phyloP scores from a whole-genome alignment of 2,113 vertebrate species.

The Pachypanchax playfairii region DNA sequence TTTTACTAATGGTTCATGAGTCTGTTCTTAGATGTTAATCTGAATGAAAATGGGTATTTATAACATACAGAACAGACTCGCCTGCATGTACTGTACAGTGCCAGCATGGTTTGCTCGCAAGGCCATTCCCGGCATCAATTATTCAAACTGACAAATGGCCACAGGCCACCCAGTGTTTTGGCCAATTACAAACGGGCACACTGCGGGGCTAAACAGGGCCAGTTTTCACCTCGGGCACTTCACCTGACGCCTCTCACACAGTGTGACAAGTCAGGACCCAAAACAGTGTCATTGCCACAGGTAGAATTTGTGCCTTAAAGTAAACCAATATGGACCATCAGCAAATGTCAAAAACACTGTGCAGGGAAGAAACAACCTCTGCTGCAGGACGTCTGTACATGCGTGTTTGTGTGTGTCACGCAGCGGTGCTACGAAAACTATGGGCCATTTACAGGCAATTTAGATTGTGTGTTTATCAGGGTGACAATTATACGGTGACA shows the following conservation, averaged over 20 bases:
- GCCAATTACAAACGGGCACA: slow-evolving; percentile 77
- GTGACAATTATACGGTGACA: neutral
- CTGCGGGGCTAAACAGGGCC: slow-evolving; percentile 72
- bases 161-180: slow-evolving; percentile 71
- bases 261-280: slow-evolving; percentile 73
- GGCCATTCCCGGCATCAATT: slow-evolving; percentile 72
- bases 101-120: slow-evolving; percentile 55
- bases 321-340: slow-evolving; percentile 69
- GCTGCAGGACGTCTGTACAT: neutral
- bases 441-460: slow-evolving; percentile 46
- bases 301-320: slow-evolving; percentile 61
- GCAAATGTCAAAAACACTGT: slow-evolving; percentile 64
- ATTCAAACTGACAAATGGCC: slow-evolving; percentile 76
- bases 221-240: slow-evolving; percentile 58
- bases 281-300: slow-evolving; percentile 71
- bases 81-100: slow-evolving; percentile 41
- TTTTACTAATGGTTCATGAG: slow-evolving; percentile 56
- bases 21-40: slow-evolving; percentile 65
- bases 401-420: slow-evolving; percentile 5
- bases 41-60: slow-evolving; percentile 57
- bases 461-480: slow-evolving; percentile 17
- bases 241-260: slow-evolving; percentile 61
- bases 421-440: slow-evolving; percentile 23
- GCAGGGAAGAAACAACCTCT: slow-evolving; percentile 14
- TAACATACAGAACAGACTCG: slow-evolving; percentile 14